Percentiles rank a stretch among this genome's conserved stretches.
Conservation (phyloP, 2,888 invertebrate species). For the Scrobipalpa atriplicella region DNA sequence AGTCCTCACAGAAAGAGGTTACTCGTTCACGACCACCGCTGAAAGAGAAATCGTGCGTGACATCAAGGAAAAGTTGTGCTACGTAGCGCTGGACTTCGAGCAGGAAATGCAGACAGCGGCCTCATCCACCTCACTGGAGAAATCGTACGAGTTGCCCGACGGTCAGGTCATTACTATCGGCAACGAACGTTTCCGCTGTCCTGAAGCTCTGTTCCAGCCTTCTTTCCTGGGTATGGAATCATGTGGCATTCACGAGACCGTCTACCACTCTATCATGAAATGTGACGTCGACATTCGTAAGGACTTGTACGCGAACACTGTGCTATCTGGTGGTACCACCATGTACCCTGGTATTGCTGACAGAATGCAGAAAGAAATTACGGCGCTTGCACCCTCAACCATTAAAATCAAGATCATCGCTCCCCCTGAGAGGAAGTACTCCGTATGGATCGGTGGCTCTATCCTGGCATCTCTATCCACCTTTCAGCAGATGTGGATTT, state of each 20-base stretch:
- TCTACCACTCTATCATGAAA: conserved; percentile 99
- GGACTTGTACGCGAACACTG: conserved; percentile 96
- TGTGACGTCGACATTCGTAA: conserved; percentile 98
- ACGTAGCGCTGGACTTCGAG: conserved; percentile 96
- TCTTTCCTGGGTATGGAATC: conserved; percentile 95
- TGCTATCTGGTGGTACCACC: conserved; percentile 94
- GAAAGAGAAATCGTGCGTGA: conserved; percentile 97
- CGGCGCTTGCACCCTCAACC: conserved; percentile 93
- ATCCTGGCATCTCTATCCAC: conserved; percentile 94
- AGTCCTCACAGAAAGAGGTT: conserved; percentile 95
- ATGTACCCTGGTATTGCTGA: conserved; percentile 96
- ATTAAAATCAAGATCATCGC: conserved; percentile 98
- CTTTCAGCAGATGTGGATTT: conserved; percentile 97
- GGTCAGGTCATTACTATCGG: conserved; percentile 95
- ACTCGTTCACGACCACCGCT: conserved; percentile 95
- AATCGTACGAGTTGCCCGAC: conserved; percentile 96
- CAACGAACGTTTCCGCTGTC: conserved; percentile 93
- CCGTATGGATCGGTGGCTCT: conserved; percentile 95
- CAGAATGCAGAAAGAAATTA: conserved; percentile 95
- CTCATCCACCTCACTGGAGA: conserved; percentile 94
- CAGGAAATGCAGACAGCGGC: conserved; percentile 98
- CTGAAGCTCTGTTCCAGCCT: conserved; percentile 95
- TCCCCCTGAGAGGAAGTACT: conserved; percentile 95
- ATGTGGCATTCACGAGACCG: conserved; percentile 96
- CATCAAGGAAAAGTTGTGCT: conserved; percentile 97